These are phyloP conservation scores for Athene cunicularia DNA, from an alignment of 2,113 vertebrate species.

Conservation along the genomic window DNA sequence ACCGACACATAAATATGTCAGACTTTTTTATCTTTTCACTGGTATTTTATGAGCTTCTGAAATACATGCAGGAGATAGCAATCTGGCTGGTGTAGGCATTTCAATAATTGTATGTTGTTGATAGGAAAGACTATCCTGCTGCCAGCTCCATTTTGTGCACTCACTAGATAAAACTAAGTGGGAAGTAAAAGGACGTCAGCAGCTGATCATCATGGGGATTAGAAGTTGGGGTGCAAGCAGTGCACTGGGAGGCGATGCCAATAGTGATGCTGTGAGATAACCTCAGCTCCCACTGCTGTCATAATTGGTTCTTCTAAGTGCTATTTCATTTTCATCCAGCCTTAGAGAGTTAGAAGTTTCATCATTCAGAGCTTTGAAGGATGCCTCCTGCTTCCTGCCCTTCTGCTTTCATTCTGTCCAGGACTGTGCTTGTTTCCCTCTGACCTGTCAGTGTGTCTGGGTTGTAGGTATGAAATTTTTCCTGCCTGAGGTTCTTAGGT, in stretches of 20 bases:
- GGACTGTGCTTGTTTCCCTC: not conserved
- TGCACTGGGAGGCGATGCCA: not conserved
- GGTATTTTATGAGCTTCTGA: not conserved
- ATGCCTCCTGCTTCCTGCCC: not conserved
- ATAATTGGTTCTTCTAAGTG: not conserved
- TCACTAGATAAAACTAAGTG: not conserved
- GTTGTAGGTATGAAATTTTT: not conserved
- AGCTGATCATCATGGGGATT: not conserved
- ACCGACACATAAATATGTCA: not conserved
- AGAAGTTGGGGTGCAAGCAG: not conserved
- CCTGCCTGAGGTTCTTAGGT: not conserved
- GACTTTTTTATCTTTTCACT: not conserved
- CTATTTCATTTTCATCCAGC: not conserved
- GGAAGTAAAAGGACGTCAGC: not conserved
- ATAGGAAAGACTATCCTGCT: not conserved
- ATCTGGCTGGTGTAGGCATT: not conserved
- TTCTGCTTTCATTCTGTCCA: not conserved
- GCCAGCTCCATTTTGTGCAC: constrained; percentile 19
- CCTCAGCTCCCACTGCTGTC: not conserved
- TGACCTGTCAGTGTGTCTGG: not conserved
- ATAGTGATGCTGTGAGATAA: not conserved
- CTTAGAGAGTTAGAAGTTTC: not conserved
- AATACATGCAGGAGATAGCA: not conserved
- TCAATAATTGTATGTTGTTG: constrained; percentile 16
- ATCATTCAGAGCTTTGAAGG: not conserved